Evolutionary conservation across 2,888 invertebrate species (phyloP).

Genomic region (Ommatoiulus sabulosus): DNA sequence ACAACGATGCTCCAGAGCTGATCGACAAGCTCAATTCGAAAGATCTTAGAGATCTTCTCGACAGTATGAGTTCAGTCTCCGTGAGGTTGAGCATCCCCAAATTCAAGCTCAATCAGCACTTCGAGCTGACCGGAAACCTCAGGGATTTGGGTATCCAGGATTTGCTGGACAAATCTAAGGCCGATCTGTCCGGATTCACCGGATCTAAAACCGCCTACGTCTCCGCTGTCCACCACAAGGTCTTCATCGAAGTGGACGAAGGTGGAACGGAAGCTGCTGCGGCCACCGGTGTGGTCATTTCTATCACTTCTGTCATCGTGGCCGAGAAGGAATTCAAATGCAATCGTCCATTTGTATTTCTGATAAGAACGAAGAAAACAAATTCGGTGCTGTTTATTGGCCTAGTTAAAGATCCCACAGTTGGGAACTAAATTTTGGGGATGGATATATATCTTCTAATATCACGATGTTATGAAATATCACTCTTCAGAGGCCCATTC

Average conservation of each 20-base stretch:
- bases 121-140: constrained; percentile 52
- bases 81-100: constrained; percentile 57
- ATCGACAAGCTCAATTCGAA: constrained; percentile 44
- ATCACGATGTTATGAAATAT: too few relatives aligned
- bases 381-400: too few relatives aligned
- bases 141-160: constrained; percentile 53
- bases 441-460: too few relatives aligned
- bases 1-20: neutral
- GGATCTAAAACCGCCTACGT: constrained; percentile 70
- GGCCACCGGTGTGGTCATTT: constrained; percentile 71
- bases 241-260: constrained; percentile 87
- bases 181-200: constrained; percentile 59
- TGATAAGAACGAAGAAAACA: too few relatives aligned
- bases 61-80: neutral
- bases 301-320: too few relatives aligned
- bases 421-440: too few relatives aligned
- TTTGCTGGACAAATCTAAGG: constrained; percentile 38
- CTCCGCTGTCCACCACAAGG: constrained; percentile 82
- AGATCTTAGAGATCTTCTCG: neutral
- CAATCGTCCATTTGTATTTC: too few relatives aligned
- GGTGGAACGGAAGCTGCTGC: constrained; percentile 89
- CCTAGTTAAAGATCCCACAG: too few relatives aligned
- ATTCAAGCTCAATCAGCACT: constrained; percentile 53
- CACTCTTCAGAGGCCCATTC: too few relatives aligned
- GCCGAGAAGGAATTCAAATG: too few relatives aligned